Percentiles rank a stretch among this genome's conserved stretches.
These are phyloP conservation scores for Gymnocephalus cernua DNA, from an alignment of 2,113 vertebrate genomes.

Conservation along the genomic window DNA sequence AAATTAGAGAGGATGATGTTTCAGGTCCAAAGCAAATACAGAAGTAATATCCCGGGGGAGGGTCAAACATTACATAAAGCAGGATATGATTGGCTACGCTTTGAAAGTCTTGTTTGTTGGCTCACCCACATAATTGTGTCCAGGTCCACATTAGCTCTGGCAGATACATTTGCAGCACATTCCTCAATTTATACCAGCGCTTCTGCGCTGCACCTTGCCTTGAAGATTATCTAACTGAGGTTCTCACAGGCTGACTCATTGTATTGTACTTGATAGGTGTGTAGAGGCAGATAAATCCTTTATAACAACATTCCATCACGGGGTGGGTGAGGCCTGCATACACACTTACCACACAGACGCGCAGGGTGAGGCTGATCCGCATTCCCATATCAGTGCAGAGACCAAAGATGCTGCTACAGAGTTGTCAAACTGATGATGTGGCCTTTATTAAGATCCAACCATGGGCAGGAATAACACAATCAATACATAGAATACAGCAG, in stretches of 20 bases:
- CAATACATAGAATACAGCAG: conserved; percentile 29
- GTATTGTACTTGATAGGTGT: conserved; percentile 46
- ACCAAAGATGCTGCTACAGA: conserved; percentile 49
- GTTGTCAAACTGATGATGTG: conserved; percentile 47
- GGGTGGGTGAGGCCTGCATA: conserved; percentile 57
- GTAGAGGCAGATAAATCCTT: conserved; percentile 59
- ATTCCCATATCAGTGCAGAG: conserved; percentile 62
- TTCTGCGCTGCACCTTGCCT: neutral
- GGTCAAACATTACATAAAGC: neutral
- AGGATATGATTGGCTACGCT: neutral
- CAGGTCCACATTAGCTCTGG: neutral
- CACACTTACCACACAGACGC: conserved; percentile 36
- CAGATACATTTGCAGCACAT: neutral
- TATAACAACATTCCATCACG: conserved; percentile 65
- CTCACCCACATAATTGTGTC: neutral
- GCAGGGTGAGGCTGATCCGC: conserved; percentile 69
- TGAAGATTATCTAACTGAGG: conserved; percentile 1
- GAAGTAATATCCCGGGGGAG: neutral
- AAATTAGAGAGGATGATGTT: neutral
- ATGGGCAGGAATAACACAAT: conserved; percentile 32
- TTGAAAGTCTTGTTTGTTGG: neutral
- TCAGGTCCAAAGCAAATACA: neutral
- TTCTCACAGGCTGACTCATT: conserved; percentile 58
- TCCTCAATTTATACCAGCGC: neutral
- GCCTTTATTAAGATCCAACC: conserved; percentile 58